These are phyloP conservation scores for Enteromius thamalakanensis DNA, from an alignment of 2,797 vertebrate genomes.

Conservation along the genomic window DNA sequence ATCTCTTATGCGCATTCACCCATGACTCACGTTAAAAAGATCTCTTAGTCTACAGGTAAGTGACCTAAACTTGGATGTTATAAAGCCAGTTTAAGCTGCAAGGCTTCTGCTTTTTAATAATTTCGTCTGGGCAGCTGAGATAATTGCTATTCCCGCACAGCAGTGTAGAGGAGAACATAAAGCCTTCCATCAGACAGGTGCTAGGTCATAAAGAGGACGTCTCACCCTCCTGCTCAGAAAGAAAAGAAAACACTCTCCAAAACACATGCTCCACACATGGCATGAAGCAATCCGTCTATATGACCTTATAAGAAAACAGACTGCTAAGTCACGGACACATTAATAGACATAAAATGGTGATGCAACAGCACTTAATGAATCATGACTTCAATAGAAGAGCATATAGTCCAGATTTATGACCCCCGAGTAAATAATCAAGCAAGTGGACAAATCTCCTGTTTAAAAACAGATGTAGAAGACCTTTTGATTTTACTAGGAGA, in stretches of 20 bases:
- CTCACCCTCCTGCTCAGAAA: constrained; percentile 30
- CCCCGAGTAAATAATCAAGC: neutral
- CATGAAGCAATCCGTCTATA: constrained; percentile 31
- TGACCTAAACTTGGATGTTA: constrained; percentile 3
- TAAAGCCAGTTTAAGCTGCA: constrained; percentile 9
- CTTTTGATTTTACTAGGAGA: neutral
- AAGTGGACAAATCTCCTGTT: constrained; percentile 16
- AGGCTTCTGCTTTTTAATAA: constrained; percentile 29
- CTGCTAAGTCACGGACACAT: constrained; percentile 4
- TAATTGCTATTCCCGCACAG: constrained; percentile 27
- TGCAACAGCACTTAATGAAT: neutral
- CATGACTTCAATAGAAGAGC: neutral
- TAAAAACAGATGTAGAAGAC: constrained; percentile 8
- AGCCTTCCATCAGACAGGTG: constrained; percentile 48
- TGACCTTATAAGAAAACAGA: neutral
- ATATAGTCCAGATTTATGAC: neutral
- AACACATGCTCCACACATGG: constrained; percentile 46
- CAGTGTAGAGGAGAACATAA: constrained; percentile 32
- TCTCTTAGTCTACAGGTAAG: neutral
- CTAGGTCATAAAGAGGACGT: constrained; percentile 49
- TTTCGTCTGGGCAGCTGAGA: constrained; percentile 16
- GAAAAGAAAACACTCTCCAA: constrained; percentile 40
- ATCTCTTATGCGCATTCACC: constrained; percentile 18
- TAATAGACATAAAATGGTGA: neutral
- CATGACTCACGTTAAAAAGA: neutral